phyloP scores from a whole-genome alignment of 2,113 vertebrate genomes.

The Psittacara wagleri region DNA sequence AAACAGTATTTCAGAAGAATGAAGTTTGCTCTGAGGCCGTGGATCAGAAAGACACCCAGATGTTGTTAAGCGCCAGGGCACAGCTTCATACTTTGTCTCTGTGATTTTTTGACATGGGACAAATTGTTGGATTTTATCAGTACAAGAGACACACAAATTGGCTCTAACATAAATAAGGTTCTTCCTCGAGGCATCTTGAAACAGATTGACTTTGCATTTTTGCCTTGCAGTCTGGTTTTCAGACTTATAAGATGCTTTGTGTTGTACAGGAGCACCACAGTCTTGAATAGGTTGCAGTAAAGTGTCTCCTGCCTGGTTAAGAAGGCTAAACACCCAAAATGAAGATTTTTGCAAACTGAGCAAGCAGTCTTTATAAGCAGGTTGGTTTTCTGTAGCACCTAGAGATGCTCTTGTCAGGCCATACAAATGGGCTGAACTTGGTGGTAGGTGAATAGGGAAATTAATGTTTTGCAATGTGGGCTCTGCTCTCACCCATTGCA shows the following conservation, averaged over 20 bases:
- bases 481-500: not conserved
- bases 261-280: not conserved
- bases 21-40: not conserved
- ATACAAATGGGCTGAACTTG: not conserved
- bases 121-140: not conserved
- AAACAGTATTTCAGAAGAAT: not conserved
- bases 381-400: not conserved
- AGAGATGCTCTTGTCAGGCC: not conserved
- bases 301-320: not conserved
- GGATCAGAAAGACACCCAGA: not conserved
- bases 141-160: not conserved
- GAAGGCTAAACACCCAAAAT: not conserved
- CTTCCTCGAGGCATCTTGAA: not conserved
- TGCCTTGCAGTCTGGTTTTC: not conserved
- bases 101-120: not conserved
- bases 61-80: not conserved
- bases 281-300: not conserved
- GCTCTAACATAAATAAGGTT: not conserved
- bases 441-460: not conserved
- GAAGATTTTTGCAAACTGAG: not conserved
- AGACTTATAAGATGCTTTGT: not conserved
- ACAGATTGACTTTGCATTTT: not conserved
- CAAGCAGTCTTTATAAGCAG: not conserved
- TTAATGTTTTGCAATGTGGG: rapidly evolving
- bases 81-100: not conserved